A percentile compares a stretch with the other conserved stretches of the same genome.
These are phyloP conservation scores for Henricia sp. DNA, from an alignment of 53 echinoderm and acorn worm species.

Conservation along the genomic window DNA sequence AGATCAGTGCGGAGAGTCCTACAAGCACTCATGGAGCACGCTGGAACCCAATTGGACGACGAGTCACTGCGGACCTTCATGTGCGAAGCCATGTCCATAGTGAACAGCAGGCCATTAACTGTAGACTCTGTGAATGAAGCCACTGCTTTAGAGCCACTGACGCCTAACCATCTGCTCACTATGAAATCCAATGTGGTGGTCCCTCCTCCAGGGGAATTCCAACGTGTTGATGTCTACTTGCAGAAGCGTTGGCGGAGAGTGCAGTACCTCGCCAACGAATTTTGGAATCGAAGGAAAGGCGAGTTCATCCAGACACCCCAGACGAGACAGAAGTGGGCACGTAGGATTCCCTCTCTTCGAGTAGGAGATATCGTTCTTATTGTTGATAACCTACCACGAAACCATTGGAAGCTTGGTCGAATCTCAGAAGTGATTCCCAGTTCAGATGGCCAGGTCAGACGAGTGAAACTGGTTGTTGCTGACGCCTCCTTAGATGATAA, in stretches of 20 bases:
- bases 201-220: conserved; percentile 68
- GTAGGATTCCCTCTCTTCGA: neutral
- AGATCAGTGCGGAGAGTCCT: conserved; percentile 64
- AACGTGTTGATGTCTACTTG: conserved; percentile 37
- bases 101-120: conserved; percentile 68
- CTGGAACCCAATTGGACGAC: conserved; percentile 69
- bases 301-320: conserved; percentile 42
- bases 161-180: conserved; percentile 67
- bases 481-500: neutral
- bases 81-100: conserved; percentile 65
- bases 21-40: conserved; percentile 56
- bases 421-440: too few species aligned
- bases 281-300: conserved; percentile 47
- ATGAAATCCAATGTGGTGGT: conserved; percentile 53
- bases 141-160: conserved; percentile 34
- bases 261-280: conserved; percentile 35
- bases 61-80: conserved; percentile 72
- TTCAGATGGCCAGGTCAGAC: neutral
- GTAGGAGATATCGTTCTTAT: conserved; percentile 51
- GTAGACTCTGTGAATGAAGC: conserved; percentile 18
- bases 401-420: conserved; percentile 30
- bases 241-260: conserved; percentile 55
- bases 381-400: conserved; percentile 42
- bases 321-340: conserved; percentile 37
- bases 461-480: neutral